Conservation (phyloP, 2,113 vertebrate species). For the Bufo bufo region DNA sequence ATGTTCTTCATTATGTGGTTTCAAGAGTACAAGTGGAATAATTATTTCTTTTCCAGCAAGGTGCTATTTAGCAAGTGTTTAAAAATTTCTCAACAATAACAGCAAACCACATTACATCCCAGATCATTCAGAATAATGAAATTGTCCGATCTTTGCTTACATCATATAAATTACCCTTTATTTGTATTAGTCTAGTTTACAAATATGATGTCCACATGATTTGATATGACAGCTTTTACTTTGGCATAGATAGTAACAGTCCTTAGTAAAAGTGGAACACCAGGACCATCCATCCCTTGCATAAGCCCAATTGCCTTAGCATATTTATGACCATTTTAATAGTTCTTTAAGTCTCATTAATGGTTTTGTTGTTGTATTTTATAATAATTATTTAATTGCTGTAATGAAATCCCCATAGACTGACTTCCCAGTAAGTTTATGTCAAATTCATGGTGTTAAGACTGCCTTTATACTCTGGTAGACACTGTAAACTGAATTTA, state of each 20-base stretch:
- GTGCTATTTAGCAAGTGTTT: slow-evolving; percentile 36
- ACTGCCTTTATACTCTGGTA: too few species aligned
- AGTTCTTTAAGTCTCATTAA: too few species aligned
- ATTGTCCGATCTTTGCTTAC: neutral
- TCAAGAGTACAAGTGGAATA: slow-evolving; percentile 42
- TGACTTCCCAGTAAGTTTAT: too few species aligned
- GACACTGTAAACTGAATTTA: too few species aligned
- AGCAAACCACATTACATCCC: neutral
- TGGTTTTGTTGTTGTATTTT: too few species aligned
- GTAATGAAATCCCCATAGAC: too few species aligned
- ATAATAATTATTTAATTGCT: too few species aligned
- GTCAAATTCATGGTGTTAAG: too few species aligned
- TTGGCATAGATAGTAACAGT: neutral
- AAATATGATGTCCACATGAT: neutral
- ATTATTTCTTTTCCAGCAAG: slow-evolving; percentile 38
- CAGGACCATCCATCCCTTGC: neutral
- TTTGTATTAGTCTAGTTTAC: neutral
- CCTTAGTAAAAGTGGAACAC: neutral
- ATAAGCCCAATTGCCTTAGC: neutral
- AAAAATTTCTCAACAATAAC: slow-evolving; percentile 6
- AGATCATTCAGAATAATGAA: neutral
- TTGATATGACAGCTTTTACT: neutral
- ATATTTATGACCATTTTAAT: too few species aligned
- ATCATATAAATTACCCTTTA: neutral
- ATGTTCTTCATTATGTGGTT: slow-evolving; percentile 44